A percentile compares a stretch with the other conserved stretches of the same genome.
phyloP scores from a whole-genome alignment of 2,113 vertebrate genomes.

The Camarhynchus parvulus region DNA sequence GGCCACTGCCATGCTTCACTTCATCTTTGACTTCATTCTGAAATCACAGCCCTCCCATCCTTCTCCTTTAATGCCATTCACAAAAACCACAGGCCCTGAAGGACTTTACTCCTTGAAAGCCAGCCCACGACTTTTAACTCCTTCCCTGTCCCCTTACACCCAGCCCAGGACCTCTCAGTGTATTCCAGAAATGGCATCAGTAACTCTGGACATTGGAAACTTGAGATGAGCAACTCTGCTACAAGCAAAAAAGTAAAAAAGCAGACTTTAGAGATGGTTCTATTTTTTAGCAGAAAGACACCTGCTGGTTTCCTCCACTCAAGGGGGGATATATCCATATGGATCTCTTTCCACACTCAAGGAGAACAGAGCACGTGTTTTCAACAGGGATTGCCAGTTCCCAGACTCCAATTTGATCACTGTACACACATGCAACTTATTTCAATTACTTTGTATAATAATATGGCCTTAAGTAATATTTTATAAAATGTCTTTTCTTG shows the following conservation, averaged over 20 bases:
- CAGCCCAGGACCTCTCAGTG: neutral
- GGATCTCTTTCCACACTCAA: neutral
- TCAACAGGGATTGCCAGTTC: neutral
- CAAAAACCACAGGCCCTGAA: neutral
- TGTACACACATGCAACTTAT: neutral
- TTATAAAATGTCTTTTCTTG: neutral
- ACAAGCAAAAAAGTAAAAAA: neutral
- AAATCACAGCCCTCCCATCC: neutral
- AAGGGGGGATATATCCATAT: rapidly evolving
- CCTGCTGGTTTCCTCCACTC: neutral
- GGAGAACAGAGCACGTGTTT: neutral
- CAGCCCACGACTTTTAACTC: neutral
- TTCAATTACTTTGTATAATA: neutral
- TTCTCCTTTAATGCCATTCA: neutral
- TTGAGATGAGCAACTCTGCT: neutral
- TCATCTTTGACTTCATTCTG: slow-evolving; percentile 10
- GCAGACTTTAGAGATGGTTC: neutral
- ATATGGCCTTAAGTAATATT: neutral
- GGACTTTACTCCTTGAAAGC: neutral
- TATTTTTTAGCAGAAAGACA: neutral
- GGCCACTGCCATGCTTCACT: slow-evolving; percentile 20
- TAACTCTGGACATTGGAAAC: neutral
- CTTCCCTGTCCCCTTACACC: neutral
- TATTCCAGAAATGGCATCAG: neutral
- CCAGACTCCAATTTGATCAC: neutral